Conservation (phyloP, 2,888 invertebrate genomes). For the Epiblema foenella region DNA sequence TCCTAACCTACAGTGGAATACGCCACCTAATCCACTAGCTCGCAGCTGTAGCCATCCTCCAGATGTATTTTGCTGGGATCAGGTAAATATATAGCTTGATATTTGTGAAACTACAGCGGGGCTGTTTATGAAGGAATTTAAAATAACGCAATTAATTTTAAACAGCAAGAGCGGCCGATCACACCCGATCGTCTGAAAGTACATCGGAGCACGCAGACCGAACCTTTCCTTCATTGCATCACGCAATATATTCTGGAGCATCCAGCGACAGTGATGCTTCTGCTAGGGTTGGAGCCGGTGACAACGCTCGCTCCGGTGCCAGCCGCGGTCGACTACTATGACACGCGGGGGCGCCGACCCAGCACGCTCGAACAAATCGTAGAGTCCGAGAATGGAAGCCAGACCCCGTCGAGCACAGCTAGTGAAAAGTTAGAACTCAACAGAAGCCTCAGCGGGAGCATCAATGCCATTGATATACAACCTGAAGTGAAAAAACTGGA, state of each 20-base stretch:
- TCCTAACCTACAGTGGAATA: conserved; percentile 88
- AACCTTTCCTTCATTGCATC: conserved; percentile 85
- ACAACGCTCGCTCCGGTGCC: conserved; percentile 72
- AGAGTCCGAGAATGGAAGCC: conserved; percentile 77
- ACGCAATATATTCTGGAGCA: conserved; percentile 89
- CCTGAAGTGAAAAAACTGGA: conserved; percentile 70
- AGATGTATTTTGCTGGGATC: conserved; percentile 92
- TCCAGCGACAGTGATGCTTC: conserved; percentile 89
- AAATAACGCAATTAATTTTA: conserved; percentile 27
- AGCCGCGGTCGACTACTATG: conserved; percentile 77
- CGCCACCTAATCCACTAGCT: conserved; percentile 85
- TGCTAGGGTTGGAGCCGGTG: conserved; percentile 89
- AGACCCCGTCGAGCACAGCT: conserved; percentile 74
- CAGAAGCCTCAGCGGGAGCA: conserved; percentile 69
- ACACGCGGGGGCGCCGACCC: conserved; percentile 71
- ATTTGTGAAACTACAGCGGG: not conserved
- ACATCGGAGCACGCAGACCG: conserved; percentile 86
- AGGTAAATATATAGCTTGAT: conserved; percentile 57
- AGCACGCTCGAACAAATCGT: conserved; percentile 77
- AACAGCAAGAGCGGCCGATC: conserved; percentile 73
- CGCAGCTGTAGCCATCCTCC: conserved; percentile 94
- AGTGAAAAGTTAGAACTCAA: conserved; percentile 70
- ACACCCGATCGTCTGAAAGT: conserved; percentile 75
- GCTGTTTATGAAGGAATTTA: not conserved
- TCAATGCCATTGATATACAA: conserved; percentile 63